Conservation (phyloP, 2,113 vertebrate species). For the Sander lucioperca region DNA sequence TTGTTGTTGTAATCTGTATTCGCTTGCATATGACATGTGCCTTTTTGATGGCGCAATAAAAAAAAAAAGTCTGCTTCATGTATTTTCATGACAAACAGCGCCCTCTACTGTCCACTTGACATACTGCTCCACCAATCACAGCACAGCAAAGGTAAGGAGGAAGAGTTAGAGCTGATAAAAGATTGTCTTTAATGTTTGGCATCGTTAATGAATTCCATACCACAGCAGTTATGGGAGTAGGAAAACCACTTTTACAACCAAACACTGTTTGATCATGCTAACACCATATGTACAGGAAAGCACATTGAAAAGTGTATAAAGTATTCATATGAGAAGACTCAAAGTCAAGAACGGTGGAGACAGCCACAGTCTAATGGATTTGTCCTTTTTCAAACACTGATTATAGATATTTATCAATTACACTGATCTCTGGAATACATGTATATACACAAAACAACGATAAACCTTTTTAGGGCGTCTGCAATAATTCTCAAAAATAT, state of each 20-base stretch:
- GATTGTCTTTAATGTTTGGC: conserved; percentile 90
- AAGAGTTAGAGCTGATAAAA: conserved; percentile 80
- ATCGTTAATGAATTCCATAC: conserved; percentile 96
- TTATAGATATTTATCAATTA: conserved; percentile 90
- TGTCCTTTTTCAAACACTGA: conserved; percentile 95
- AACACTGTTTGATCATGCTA: conserved; percentile 97
- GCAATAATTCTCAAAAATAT: conserved; percentile 85
- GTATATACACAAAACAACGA: conserved; percentile 96
- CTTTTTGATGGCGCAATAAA: too few species aligned
- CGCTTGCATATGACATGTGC: too few species aligned
- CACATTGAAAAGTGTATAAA: conserved; percentile 96
- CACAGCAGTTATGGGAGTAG: conserved; percentile 92
- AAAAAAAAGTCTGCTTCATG: neutral
- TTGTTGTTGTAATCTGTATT: too few species aligned
- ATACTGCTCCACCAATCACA: conserved; percentile 18
- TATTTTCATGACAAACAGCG: neutral
- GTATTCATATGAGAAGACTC: conserved; percentile 89
- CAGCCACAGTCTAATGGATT: conserved; percentile 96
- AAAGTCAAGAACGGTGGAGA: conserved; percentile 91
- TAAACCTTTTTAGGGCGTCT: conserved; percentile 84
- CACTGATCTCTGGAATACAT: conserved; percentile 93
- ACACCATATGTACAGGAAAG: conserved; percentile 98
- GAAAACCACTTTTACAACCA: conserved; percentile 91
- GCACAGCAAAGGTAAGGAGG: conserved; percentile 22
- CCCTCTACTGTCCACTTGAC: conserved; percentile 45